phyloP scores from a whole-genome alignment of 1,140 invertebrate genomes.

The Drosophila micromelanica region DNA sequence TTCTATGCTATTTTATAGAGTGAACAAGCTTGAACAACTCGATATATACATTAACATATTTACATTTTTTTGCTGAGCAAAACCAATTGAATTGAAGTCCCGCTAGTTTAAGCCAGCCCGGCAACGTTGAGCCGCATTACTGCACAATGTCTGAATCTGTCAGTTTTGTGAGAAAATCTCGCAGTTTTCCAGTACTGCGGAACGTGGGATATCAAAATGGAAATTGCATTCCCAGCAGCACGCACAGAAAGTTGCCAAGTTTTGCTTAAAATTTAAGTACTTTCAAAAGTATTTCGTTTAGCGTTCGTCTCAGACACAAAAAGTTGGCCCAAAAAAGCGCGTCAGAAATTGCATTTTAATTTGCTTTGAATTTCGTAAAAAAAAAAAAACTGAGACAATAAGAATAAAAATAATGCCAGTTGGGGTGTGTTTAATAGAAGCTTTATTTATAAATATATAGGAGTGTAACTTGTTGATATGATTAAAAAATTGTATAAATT shows the following conservation, averaged over 20 bases:
- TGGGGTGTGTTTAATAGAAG: conserved; percentile 20
- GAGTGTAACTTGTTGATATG: too few species aligned
- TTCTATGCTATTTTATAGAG: too few species aligned
- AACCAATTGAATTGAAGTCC: conserved; percentile 10
- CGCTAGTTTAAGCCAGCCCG: not conserved
- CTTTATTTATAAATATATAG: too few species aligned
- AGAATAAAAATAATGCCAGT: conserved; percentile 20
- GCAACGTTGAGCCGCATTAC: conserved; percentile 10
- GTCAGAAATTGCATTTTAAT: conserved; percentile 78
- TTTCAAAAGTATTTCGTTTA: conserved; percentile 72
- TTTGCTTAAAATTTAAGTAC: conserved; percentile 71
- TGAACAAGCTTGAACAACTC: too few species aligned
- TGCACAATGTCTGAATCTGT: conserved; percentile 30
- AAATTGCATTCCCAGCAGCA: conserved; percentile 64
- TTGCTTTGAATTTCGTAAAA: conserved; percentile 67
- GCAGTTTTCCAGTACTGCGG: conserved; percentile 6
- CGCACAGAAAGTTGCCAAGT: conserved; percentile 54
- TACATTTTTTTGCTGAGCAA: not conserved
- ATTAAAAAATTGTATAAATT: too few species aligned
- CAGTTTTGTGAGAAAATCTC: conserved; percentile 33
- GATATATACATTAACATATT: not conserved
- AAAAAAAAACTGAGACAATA: not conserved
- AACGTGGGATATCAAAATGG: conserved; percentile 65
- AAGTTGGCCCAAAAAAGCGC: conserved; percentile 22
- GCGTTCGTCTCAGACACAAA: conserved; percentile 17